These are phyloP conservation scores for Stigmatopora nigra DNA, from an alignment of 2,113 vertebrate genomes.

Conservation along the genomic window DNA sequence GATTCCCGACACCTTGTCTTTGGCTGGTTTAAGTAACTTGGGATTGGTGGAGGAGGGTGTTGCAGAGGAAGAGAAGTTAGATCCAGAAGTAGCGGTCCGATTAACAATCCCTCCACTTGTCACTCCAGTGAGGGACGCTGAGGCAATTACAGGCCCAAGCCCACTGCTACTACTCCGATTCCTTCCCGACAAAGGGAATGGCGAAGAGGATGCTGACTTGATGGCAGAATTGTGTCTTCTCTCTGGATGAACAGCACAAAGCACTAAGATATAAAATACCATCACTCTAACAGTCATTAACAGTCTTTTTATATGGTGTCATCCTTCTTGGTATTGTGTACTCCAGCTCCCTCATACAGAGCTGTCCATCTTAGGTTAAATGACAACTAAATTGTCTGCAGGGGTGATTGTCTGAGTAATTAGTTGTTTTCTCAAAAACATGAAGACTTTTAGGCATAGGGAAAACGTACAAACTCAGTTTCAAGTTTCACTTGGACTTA, in stretches of 20 bases:
- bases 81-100: slow-evolving; percentile 64
- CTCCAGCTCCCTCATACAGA: background rate
- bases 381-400: background rate
- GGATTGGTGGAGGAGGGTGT: slow-evolving; percentile 76
- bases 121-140: slow-evolving; percentile 58
- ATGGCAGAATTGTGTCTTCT: slow-evolving; percentile 91
- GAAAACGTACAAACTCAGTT: too few relatives aligned
- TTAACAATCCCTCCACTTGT: slow-evolving; percentile 71
- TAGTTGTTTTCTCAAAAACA: background rate
- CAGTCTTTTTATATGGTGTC: too few relatives aligned
- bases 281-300: background rate
- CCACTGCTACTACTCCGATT: slow-evolving; percentile 73
- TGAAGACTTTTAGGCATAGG: too few relatives aligned
- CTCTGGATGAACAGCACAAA: slow-evolving; percentile 63
- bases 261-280: slow-evolving; percentile 3
- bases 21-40: slow-evolving; percentile 90
- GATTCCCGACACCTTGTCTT: slow-evolving; percentile 86
- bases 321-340: background rate
- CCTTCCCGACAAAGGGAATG: slow-evolving; percentile 77
- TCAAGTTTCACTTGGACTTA: too few relatives aligned
- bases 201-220: slow-evolving; percentile 77
- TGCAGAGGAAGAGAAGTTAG: slow-evolving; percentile 67
- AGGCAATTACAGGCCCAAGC: slow-evolving; percentile 56
- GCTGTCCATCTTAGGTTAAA: background rate
- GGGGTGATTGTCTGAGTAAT: background rate